Evolutionary conservation across 2,888 invertebrate genomes (phyloP), one percentile per base, ranked within the genome.

Genomic region (Ophion slaviceki): DNA sequence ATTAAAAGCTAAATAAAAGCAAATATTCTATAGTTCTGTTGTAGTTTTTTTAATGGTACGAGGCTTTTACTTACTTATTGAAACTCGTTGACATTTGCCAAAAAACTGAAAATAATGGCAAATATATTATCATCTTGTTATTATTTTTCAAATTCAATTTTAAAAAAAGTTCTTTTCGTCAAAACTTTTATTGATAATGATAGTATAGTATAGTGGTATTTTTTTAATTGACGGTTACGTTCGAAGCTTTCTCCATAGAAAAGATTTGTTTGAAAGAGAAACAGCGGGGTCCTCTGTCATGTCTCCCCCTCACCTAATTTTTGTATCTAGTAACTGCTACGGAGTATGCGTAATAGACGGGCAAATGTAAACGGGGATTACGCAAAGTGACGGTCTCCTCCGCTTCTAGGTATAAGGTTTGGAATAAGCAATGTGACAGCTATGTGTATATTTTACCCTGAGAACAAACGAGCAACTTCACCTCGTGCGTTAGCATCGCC

Each of bases 351-450:
- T 84, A 80, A 84, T 84, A 72, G 80, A 72, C 67, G 72, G 61
- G 59, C 77, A 74, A 84, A 84, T 84, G 74, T 77, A 78, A 81
- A 81, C 77, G 72, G 74, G 77, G 74, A 84, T 84, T 84, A 84
- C 77, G 67, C 80, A 77, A 84, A 84, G 84, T 84, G 84, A 80
- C 77, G 80, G 81, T 84, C 77, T 84, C 77, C 77, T 62, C 28
- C 67, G 32, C 77, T 77, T 53, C 59, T 32, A 59, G 40, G 40
- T 32, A 61, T 72, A 47, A 78, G 66, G 80, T 62, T 67, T 24
- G 72, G 62, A 74, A 57, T 57, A 75, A 76, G 66, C 45, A 68
- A 28, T 70, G 76, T 68, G 45, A 77, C 28, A 75, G 45, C 32
- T 67, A 64, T 57, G 57, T 45, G 28, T 59, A 28, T 10, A 70